Evolutionary conservation across 2,888 invertebrate genomes (phyloP), one percentile per base, ranked within the genome.

Genomic region (Hirtodrosophila duncani): DNA sequence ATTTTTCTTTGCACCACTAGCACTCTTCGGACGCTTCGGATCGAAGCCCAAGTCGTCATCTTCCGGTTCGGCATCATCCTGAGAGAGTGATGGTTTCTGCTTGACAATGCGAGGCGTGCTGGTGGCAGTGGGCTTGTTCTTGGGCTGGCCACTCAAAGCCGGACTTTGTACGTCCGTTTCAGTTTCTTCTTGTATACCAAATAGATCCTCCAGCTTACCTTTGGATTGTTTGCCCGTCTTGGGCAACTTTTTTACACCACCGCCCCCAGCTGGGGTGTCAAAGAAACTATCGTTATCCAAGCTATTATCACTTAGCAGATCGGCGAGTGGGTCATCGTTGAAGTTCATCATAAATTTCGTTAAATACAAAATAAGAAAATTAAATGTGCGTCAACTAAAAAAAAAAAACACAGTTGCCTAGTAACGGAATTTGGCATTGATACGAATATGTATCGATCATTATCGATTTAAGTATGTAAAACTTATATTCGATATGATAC

Each of bases 211-310:
- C 18, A 86, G 64, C 49, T 84, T 85, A 8, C 67, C 67, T 34
- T 81, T 83, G 2, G 75, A 81, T 0, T 62, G 33, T 14, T 75
- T 71, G 3, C 5, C 10, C 3, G 60, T 3, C 21, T 63, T 66
- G 1, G 60, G 29, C 0, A 61, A 13, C 45, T 67, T 68, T 34
- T 77, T 69, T 3, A 30, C 30, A 13, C 36, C 33, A n/a, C 29
- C 53, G 3, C n/a, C n/a, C n/a, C 57, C 62, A 0, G 52, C 31
- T 2, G 78, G 62, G 3, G 69, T 63, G 7, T 91, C 91, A 71
- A 92, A 92, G 75, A 92, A 92, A 85, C 91, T 92, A 70, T 92
- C 92, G 68, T 92, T 91, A 70, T 92, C 92, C 67, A 91, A 90
- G 68, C 91, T 92, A 49, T 90, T 91, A 77, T 92, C 92, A 74